Percentiles rank a stretch among this genome's conserved stretches.
Evolutionary conservation across 2,113 vertebrate genomes (phyloP).

Genomic region (Cottus gobio): DNA sequence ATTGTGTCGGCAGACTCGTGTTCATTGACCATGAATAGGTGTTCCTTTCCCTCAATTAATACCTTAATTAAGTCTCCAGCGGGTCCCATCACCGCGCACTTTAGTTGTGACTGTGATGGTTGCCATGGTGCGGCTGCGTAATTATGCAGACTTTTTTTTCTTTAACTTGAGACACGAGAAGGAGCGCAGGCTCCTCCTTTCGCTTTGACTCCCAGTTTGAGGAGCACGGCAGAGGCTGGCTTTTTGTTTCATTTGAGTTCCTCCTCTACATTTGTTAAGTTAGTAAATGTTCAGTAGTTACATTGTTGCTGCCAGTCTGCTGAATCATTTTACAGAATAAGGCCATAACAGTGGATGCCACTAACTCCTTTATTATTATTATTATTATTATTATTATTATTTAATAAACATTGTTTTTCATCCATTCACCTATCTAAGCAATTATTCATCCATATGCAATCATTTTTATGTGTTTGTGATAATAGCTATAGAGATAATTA

Average conservation of each 20-base stretch:
- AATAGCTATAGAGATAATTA: not conserved
- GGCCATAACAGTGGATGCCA: not conserved
- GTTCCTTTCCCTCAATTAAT: constrained; percentile 70
- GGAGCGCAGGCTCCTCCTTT: constrained; percentile 40
- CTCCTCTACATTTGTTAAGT: not conserved
- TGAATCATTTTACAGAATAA: not conserved
- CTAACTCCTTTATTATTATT: not conserved
- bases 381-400: not conserved
- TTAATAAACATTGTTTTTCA: not conserved
- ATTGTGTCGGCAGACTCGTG: constrained; percentile 56
- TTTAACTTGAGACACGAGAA: constrained; percentile 26
- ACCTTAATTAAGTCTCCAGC: constrained; percentile 53
- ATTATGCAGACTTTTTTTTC: constrained; percentile 37
- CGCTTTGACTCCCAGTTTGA: constrained; percentile 6
- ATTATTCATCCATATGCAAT: not conserved
- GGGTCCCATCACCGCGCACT: constrained; percentile 57
- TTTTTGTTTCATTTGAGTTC: not conserved
- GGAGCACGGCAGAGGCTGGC: constrained; percentile 11
- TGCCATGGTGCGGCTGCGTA: constrained; percentile 62
- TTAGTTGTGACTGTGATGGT: constrained; percentile 56
- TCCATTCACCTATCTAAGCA: not conserved
- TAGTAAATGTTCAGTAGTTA: not conserved
- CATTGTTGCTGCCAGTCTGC: not conserved
- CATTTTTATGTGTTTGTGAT: not conserved
- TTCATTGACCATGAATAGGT: constrained; percentile 63